Evolutionary conservation across 2,797 vertebrate species (phyloP).

Genomic region (Brachyrhaphis roseni): DNA sequence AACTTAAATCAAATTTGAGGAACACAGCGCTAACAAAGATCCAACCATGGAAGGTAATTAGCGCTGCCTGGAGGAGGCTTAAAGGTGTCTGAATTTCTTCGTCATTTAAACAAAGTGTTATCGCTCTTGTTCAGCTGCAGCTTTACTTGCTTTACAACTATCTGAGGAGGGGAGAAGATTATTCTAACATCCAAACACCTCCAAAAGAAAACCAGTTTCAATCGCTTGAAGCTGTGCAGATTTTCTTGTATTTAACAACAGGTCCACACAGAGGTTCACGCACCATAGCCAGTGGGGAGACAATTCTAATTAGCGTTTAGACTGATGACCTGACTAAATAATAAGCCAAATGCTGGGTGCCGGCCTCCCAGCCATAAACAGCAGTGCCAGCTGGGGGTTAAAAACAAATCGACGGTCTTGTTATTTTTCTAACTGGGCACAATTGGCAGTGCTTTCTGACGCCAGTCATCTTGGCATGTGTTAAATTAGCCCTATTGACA

Average conservation of each 20-base stretch:
- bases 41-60: slow-evolving; percentile 13
- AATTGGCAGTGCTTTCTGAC: slow-evolving; percentile 52
- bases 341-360: slow-evolving; percentile 49
- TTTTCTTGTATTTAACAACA: slow-evolving; percentile 22
- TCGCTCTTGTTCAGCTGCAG: slow-evolving; percentile 53
- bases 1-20: not conserved
- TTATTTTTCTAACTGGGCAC: slow-evolving; percentile 61
- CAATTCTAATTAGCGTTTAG: slow-evolving; percentile 61
- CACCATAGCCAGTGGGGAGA: slow-evolving; percentile 35
- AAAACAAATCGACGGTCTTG: slow-evolving; percentile 64
- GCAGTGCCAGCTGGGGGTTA: slow-evolving; percentile 54
- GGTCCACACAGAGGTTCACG: not conserved
- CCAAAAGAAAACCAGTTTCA: slow-evolving; percentile 41
- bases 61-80: slow-evolving; percentile 12
- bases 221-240: slow-evolving; percentile 31
- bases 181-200: slow-evolving; percentile 48
- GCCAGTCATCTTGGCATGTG: slow-evolving; percentile 51
- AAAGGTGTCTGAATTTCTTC: slow-evolving; percentile 22
- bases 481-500: slow-evolving; percentile 67
- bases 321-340: slow-evolving; percentile 66
- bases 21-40: slow-evolving; percentile 6
- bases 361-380: slow-evolving; percentile 47
- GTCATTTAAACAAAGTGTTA: slow-evolving; percentile 50
- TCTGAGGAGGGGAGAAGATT: slow-evolving; percentile 34
- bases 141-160: slow-evolving; percentile 14